Evolutionary conservation across 2,113 vertebrate genomes (phyloP).

Genomic region (Triplophysa tibetana): DNA sequence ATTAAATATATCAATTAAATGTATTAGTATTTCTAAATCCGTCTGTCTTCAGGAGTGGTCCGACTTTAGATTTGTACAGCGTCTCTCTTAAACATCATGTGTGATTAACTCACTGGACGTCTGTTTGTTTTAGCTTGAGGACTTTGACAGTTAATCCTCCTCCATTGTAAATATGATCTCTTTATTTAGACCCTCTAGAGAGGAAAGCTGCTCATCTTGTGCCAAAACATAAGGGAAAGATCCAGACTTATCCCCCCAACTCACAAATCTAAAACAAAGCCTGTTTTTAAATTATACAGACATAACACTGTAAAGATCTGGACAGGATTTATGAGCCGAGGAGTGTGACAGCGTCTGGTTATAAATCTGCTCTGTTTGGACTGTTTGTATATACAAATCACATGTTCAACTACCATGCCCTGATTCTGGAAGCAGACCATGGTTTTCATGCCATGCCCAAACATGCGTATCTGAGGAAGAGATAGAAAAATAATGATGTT

Average conservation of each 20-base stretch:
- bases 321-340: slow-evolving; percentile 54
- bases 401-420: slow-evolving; percentile 49
- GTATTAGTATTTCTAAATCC: background rate
- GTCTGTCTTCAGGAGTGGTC: background rate
- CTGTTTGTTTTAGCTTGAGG: slow-evolving; percentile 21
- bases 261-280: slow-evolving; percentile 21
- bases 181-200: slow-evolving; percentile 37
- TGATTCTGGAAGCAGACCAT: background rate
- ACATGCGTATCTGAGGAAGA: slow-evolving; percentile 29
- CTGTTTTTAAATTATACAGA: slow-evolving; percentile 62
- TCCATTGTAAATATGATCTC: slow-evolving; percentile 12
- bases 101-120: background rate
- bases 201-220: slow-evolving; percentile 30
- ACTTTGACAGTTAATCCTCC: background rate
- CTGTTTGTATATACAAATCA: slow-evolving; percentile 61
- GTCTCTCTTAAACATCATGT: background rate
- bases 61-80: background rate
- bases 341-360: slow-evolving; percentile 57
- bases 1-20: background rate
- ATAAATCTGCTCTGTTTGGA: slow-evolving; percentile 71
- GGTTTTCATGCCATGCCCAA: slow-evolving; percentile 50
- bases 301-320: slow-evolving; percentile 39
- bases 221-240: slow-evolving; percentile 26
- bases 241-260: slow-evolving; percentile 42
- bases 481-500: background rate